Evolutionary conservation across 2,113 vertebrate genomes (phyloP), one percentile per base, ranked within the genome.

Genomic region (Nicator chloris): DNA sequence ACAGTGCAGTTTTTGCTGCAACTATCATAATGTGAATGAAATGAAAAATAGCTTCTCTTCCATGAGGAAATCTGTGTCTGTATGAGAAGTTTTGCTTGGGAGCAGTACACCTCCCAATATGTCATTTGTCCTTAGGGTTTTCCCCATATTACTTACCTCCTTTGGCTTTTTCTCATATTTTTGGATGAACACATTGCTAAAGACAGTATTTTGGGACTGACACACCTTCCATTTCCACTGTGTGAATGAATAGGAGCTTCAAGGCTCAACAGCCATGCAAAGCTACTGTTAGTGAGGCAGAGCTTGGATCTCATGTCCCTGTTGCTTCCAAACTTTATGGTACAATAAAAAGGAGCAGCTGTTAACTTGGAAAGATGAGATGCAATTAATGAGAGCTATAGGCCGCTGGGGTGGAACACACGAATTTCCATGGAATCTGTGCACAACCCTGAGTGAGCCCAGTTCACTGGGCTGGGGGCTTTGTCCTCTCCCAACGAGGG

Each of bases 371-470:
- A 86, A 83, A 77, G 50, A 88, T 20, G 45, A 73, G 42, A 39
- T 65, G 57, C 39, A 79, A 42, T 61, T 53, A 77, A 53, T 9
- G 42, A 77, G 54, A 80, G 33, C 26, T 69, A 2, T 1, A 57
- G 54, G 47, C 44, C 31, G 1, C 24, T 22, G 64, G 63, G 47
- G 49, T 49, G 37, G 76, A 81, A 75, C 44, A 33, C 39, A 68
- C 4, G 0, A 11, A 16, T 26, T 42, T 39, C 2, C 35, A n/a
- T 6, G 35, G 50, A 51, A n/a, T 27, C 23, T 26, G 37, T 0
- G 0, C 54, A 26, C 70, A 15, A 4, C 18, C 49, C 82, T 50
- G 66, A 5, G 9, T 6, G 66, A n/a, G 13, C 31, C 20, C 68
- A 19, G 44, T 0, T 27, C 47, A 15, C 37, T 44, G 35, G 59